phyloP scores from a whole-genome alignment of 2,888 invertebrate species.

The Diabrotica balteata region DNA sequence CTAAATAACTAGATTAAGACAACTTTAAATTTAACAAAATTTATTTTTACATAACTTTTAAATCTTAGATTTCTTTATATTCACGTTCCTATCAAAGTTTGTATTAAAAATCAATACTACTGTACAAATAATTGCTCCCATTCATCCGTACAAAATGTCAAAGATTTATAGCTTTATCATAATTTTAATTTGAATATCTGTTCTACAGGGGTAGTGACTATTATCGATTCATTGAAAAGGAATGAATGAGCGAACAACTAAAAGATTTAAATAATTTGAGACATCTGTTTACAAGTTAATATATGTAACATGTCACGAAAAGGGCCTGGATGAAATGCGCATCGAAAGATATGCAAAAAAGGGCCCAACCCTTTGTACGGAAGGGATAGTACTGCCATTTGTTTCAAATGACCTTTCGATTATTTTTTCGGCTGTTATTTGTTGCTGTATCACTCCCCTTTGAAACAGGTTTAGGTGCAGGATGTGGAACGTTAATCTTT shows the following conservation, averaged over 20 bases:
- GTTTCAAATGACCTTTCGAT: conserved; percentile 46
- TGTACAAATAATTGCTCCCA: background rate
- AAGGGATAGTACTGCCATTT: conserved; percentile 45
- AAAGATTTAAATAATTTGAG: conserved; percentile 47
- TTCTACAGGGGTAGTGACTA: conserved; percentile 14
- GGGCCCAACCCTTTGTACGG: conserved; percentile 38
- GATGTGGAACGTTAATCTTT: conserved; percentile 23
- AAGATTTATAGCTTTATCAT: conserved; percentile 17
- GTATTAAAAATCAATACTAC: background rate
- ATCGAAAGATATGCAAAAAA: conserved; percentile 51
- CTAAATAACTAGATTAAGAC: no score
- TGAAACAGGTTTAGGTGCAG: conserved; percentile 18
- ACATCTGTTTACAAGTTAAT: conserved; percentile 57
- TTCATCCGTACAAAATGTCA: conserved; percentile 15
- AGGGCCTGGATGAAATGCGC: conserved; percentile 46
- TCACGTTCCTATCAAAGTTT: no score
- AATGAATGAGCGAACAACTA: conserved; percentile 28
- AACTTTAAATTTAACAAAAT: no score
- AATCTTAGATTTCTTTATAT: no score
- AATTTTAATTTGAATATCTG: conserved; percentile 20
- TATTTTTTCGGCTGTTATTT: conserved; percentile 17
- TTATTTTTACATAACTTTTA: no score
- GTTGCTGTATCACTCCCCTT: conserved; percentile 29
- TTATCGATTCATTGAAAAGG: conserved; percentile 38
- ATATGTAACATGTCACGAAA: conserved; percentile 44